These are phyloP conservation scores for Eremobia ochroleuca DNA, from an alignment of 2,888 invertebrate genomes.

Conservation along the genomic window DNA sequence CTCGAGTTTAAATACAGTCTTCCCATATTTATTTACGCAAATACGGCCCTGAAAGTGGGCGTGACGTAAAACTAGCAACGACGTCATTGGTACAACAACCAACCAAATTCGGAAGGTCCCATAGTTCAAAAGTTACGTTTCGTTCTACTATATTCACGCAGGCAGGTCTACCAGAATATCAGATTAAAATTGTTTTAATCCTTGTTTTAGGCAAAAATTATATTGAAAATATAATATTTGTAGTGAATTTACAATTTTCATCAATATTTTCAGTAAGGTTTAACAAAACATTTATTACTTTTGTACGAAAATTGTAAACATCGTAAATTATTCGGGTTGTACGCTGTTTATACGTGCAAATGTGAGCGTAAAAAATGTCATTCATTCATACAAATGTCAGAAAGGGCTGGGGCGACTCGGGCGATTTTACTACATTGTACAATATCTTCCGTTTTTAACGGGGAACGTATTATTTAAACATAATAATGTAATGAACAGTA, in stretches of 20 bases:
- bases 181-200: background rate
- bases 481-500: constrained; percentile 83
- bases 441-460: constrained; percentile 75
- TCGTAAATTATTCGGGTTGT: constrained; percentile 70
- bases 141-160: constrained; percentile 68
- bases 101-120: constrained; percentile 69
- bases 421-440: constrained; percentile 74
- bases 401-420: constrained; percentile 82
- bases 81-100: constrained; percentile 84
- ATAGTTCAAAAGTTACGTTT: constrained; percentile 74
- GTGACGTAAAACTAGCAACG: constrained; percentile 84
- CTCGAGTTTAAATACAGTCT: constrained; percentile 67
- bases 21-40: constrained; percentile 81
- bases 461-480: constrained; percentile 75
- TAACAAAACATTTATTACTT: background rate
- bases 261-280: background rate
- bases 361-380: constrained; percentile 80
- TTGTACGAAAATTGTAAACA: constrained; percentile 33
- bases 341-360: constrained; percentile 72
- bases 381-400: constrained; percentile 85
- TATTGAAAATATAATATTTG: background rate
- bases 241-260: background rate
- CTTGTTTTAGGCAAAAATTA: background rate
- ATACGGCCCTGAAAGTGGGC: constrained; percentile 89
- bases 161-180: background rate